Base-by-base conservation (phyloP, 2,797 vertebrate genomes). In the Esox masquinongy region DNA sequence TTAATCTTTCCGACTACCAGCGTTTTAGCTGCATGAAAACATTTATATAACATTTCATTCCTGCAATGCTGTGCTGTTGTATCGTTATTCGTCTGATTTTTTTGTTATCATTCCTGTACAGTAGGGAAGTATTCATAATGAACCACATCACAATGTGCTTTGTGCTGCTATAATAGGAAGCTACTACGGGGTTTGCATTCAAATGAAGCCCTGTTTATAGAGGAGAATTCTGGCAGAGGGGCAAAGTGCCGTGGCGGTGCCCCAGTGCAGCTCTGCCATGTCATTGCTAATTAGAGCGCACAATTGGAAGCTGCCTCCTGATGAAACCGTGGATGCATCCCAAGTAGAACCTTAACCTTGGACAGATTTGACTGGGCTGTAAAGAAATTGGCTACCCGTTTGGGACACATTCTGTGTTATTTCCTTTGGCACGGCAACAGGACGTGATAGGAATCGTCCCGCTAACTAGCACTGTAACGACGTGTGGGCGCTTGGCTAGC, bases 281-380 rank as follows among this genome's bases (percentile, higher is more conserved):
- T 74, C 39, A 66, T 43, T 56, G 66, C 34, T 24, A 69, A 69
- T 75, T 61, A 75, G 31, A 17, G 34, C 16, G 26, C 53, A 61
- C 34, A 69, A 19, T 64, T 47, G 43, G 43, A 47, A n/a, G 34
- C 8, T 29, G 49, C 67, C 56, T 68, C 68, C 29, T 68, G 68
- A 53, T 61, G 22, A 22, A 16, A 50, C 61, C 43, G 2, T 34
- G 17, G 29, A 34, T 34, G 64, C 16, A 3, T 29, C 26, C 29
- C 29, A 17, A 67, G 17, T 59, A 1, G 64, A 14, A 34, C 26
- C 31, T 19, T 19, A 47, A 47, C 43, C 43, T 14, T 11, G 43
- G 43, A 47, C 43, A 12, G 43, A 47, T 67, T 67, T 15, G 64
- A 15, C 31, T 16, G 16, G 19, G 26, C 24, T 2, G 1, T 26